Evolutionary conservation across 2,888 invertebrate genomes (phyloP).

Genomic region (Cryptus viduatorius): DNA sequence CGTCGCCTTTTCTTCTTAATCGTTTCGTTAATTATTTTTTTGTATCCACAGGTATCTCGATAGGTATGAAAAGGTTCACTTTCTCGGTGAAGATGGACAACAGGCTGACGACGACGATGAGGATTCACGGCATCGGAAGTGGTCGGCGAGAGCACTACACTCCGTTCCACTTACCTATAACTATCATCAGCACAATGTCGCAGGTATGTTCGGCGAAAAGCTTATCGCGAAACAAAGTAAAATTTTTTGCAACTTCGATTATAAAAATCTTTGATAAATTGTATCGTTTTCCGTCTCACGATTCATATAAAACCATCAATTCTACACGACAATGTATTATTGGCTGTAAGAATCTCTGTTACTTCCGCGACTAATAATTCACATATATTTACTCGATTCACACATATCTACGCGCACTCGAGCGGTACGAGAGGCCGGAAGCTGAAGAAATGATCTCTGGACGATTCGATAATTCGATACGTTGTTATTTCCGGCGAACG

Average conservation of each 20-base stretch:
- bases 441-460: background rate
- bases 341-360: too few relatives aligned
- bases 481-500: conserved; percentile 50
- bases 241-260: too few relatives aligned
- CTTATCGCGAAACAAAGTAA: background rate
- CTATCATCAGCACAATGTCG: conserved; percentile 91
- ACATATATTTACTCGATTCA: conserved; percentile 14
- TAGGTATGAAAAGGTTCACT: conserved; percentile 96
- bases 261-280: background rate
- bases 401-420: background rate
- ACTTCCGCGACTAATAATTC: background rate
- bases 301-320: background rate
- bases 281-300: background rate
- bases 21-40: conserved; percentile 25
- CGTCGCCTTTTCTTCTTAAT: conserved; percentile 59
- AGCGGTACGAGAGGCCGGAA: conserved; percentile 3
- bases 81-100: conserved; percentile 93
- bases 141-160: conserved; percentile 88
- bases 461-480: conserved; percentile 36
- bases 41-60: conserved; percentile 88
- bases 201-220: conserved; percentile 86
- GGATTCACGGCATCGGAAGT: conserved; percentile 89
- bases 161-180: conserved; percentile 92
- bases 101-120: conserved; percentile 93
- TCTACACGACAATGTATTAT: background rate